Base-by-base conservation (phyloP, 2,797 vertebrate species). In the Aeoliscus strigatus region DNA sequence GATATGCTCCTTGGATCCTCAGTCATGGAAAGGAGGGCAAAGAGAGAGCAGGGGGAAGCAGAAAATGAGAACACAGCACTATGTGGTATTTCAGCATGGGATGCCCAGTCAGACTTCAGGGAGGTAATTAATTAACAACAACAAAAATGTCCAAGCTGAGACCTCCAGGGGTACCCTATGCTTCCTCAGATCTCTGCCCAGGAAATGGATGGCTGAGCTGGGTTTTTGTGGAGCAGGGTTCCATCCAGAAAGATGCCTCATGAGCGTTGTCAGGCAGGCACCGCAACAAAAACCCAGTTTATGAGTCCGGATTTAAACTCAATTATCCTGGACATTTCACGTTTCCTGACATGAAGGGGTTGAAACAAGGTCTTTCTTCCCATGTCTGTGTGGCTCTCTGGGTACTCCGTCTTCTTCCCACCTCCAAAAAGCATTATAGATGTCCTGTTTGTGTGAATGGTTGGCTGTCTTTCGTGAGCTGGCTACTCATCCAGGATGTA, bases 91-190 rank as follows among this genome's bases (percentile, higher is more conserved):
- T 82, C 55, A 66, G 69, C 55, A 45, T 43, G 57, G 75, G 77
- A 61, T 74, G 76, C 82, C 75, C 80, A 73, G 70, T 66, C 65
- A 76, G 80, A 81, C 85, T 85, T 82, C 55, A 60, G 87, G 84
- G 86, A 88, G 69, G 80, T 85, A 80, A 86, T 89, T 89, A 87
- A 89, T 89, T 88, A 87, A 88, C 80, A 86, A 82, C 80, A 84
- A 84, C 77, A 87, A 85, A 85, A 83, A 84, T 79, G 80, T 85
- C 81, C 79, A 75, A 73, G 70, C 74, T 32, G 27, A 36, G 59
- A 76, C 73, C 80, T 80, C 77, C 66, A 59, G 81, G 67, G 81
- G 70, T 30, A 59, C 41, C 47, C 53, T 44, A 63, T 60, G 60
- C 67, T 73, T 80, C 70, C 46, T 87, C 73, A 81, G 80, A 88